These are phyloP conservation scores for Aurelia sp. DNA, from an alignment of 30 jellyfish, hydroid and myxozoan genomes.

Conservation along the genomic window DNA sequence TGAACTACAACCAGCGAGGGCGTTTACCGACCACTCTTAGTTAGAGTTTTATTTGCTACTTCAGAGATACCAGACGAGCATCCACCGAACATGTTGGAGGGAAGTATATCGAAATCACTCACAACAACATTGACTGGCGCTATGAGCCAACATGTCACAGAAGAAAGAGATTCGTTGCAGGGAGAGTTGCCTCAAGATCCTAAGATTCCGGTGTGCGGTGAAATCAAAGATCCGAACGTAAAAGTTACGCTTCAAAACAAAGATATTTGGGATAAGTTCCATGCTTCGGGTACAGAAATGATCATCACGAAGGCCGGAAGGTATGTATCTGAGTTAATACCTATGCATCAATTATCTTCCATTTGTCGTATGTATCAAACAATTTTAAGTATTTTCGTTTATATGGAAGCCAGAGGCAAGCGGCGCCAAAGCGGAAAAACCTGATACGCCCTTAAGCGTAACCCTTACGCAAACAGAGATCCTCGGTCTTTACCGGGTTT, in stretches of 20 bases:
- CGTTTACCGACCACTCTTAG: constrained; percentile 39
- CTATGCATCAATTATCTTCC: neutral
- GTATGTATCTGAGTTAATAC: constrained; percentile 40
- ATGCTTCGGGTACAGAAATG: constrained; percentile 94
- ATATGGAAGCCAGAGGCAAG: too few species aligned
- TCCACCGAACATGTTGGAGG: constrained; percentile 24
- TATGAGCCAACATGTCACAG: constrained; percentile 17
- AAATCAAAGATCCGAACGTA: constrained; percentile 72
- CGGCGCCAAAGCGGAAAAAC: too few species aligned
- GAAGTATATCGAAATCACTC: constrained; percentile 26
- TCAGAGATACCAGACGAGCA: constrained; percentile 55
- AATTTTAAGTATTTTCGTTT: too few species aligned
- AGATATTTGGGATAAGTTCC: constrained; percentile 94
- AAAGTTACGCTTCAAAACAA: constrained; percentile 81
- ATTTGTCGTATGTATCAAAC: neutral
- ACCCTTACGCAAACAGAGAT: too few species aligned
- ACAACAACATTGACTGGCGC: constrained; percentile 25
- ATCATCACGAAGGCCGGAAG: constrained; percentile 97
- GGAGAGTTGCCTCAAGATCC: constrained; percentile 32
- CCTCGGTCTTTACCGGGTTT: too few species aligned
- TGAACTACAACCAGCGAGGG: constrained; percentile 1
- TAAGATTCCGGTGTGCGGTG: constrained; percentile 55
- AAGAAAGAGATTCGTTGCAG: constrained; percentile 11
- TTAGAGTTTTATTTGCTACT: constrained; percentile 33
- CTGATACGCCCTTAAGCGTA: too few species aligned